Base-by-base conservation (phyloP, 35 echinoderm and acorn worm genomes). In the Lytechinus variegatus region DNA sequence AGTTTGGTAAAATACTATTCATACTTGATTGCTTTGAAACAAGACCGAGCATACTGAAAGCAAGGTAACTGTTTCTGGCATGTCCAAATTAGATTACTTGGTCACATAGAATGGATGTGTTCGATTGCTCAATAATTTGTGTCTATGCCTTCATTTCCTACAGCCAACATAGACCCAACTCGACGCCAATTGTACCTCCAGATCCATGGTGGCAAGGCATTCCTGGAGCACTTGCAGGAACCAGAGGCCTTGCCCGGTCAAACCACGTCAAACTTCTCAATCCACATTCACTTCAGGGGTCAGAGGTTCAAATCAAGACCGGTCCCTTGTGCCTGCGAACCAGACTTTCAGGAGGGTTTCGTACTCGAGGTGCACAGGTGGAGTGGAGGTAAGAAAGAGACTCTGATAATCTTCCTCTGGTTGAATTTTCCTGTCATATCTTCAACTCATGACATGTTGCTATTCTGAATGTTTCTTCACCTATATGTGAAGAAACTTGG, bases 191-290 rank as follows among this genome's bases (percentile, higher is more conserved):
- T 99, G 44, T 99, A 99, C 95, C 87, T 99, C 16, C 98, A 99
- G 58, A 54, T 98, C 24, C 96, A 97, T 27, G 96, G 95, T 10
- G 98, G 98, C 52, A 98, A 99, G 95, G 98, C 98, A 13, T 99
- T 99, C 92, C 72, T 99, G 51, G 98, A 99, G 92, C 98, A 99
- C 92, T 97, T 98, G 51, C 98, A 99, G 86, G 98, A 99, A 89
- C 96, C 96, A 9, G 97, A 99, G 95, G 96, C 98, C 2, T 54
- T 99, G n/a, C 98, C 98, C 8, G 98, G 98, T 86, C 97, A 96
- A 86, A 96, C 95, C 6, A 97, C 95, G 24, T 97, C 98, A 9
- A 97, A 95, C 6, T 98, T 99, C 55, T 95, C 94, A 7, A 53
- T 99, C 12, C 98, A 98, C 56, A 91, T 99, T 19, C 96, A 99